These are phyloP conservation scores for Calliphora vicina DNA, from an alignment of 1,140 invertebrate species.

Conservation along the genomic window DNA sequence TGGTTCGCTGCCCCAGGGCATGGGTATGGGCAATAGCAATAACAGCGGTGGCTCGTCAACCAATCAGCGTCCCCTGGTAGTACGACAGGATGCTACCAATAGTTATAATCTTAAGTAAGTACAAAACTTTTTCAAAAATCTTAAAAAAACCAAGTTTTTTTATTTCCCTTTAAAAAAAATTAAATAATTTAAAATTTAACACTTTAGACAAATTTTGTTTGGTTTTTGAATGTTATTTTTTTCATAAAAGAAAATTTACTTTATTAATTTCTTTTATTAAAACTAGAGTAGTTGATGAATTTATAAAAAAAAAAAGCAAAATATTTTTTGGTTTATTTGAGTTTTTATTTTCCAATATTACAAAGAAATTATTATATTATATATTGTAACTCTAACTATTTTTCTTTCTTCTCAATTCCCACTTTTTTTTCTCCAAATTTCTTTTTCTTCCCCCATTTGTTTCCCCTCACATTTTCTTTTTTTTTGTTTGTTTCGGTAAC, in stretches of 20 bases:
- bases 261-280: background rate
- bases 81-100: constrained; percentile 71
- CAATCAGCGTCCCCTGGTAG: constrained; percentile 68
- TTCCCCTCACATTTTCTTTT: background rate
- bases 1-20: constrained; percentile 36
- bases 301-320: background rate
- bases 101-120: constrained; percentile 72
- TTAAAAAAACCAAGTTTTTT: background rate
- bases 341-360: background rate
- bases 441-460: background rate
- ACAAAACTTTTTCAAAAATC: background rate
- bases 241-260: background rate
- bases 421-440: background rate
- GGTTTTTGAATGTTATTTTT: background rate
- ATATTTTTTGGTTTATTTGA: no score
- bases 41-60: constrained; percentile 50
- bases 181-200: background rate
- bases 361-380: background rate
- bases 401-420: background rate
- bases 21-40: constrained; percentile 45
- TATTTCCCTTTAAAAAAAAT: background rate
- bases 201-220: background rate
- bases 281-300: background rate
- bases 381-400: background rate
- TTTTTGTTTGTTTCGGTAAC: no score